Base-by-base conservation (phyloP, 2,888 invertebrate species). In the Hyles lineata region DNA sequence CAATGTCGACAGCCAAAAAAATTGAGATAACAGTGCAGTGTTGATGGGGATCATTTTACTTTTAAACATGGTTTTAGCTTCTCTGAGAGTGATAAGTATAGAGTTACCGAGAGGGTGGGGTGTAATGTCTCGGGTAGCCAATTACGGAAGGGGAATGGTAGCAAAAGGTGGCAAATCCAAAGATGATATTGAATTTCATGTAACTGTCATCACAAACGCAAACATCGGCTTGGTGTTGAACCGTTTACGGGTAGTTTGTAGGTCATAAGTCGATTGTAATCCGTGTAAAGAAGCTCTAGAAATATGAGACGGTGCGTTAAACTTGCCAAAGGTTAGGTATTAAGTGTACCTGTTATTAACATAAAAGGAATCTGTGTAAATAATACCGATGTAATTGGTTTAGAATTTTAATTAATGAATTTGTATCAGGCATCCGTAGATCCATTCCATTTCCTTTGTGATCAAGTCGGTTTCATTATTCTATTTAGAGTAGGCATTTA, bases 1-100 rank as follows among this genome's bases (percentile, higher is more conserved):
- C 29, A 29, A 11, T 11, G 7, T 19, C 23, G 11, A 43, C 23
- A 52, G 29, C 25, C 59, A 70, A 72, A 70, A 72, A 32, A 21
- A 29, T 3, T 5, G 55, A 63, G 67, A 73, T 73, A 70, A 69
- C 70, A 70, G 52, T 70, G 11, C 70, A 43, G 63, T 43, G 61
- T 70, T 77, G 74, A 89, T 90, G 55, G 80, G 87, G 78, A 89
- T 86, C 71, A 87, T 90, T 70, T 62, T 70, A 70, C 73, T 61
- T 70, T 58, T 70, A 52, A 62, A 70, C 55, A 58, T 32, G 70
- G 71, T 71, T 58, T 29, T 35, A 15, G 25, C 75, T 73, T 74
- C 79, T 80, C 74, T 73, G 75, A 72, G 32, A 23, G 72, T 71
- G 73, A 73, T 72, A 78, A 76, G 76, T 76, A 77, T 79, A 76